Evolutionary conservation across 2,888 invertebrate species (phyloP), one percentile per base, ranked within the genome.

Genomic region (Brassicogethes aeneus): DNA sequence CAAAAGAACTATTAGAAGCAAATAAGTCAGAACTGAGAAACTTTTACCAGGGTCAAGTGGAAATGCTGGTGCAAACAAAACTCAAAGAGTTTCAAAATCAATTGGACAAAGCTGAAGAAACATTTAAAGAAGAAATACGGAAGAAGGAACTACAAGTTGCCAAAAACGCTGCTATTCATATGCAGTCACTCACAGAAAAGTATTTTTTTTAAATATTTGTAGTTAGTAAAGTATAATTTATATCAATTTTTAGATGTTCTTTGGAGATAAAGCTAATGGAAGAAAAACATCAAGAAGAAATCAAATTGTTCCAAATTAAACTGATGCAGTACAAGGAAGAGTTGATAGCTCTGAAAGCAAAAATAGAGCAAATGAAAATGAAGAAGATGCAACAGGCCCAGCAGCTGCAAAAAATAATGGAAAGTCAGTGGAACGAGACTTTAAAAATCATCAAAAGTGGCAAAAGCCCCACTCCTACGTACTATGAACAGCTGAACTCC

Each of bases 1-100:
- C 71, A 1, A 70, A 70, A 33, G 73, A 74, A 29, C 73, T 77
- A 34, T 59, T 77, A 34, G 82, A 83, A 42, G 66, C 74, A 1
- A 80, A 80, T 48, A 81, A 82, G 57, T 65, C 71, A 8, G 82
- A 86, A 44, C 65, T 88, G 12, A 80, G 83, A 52, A 72, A 75
- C 29, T 81, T 84, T 59, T 89, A 88, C 58, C 89, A 89, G 65
- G 79, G 80, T 49, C 88, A 89, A 66, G 71, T 89, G 8, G 88
- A 89, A 54, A 75, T 79, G 36, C 82, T 87, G 0, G 87, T 89
- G 13, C 70, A 80, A 42, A 75, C 75, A 40, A 89, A 89, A 59
- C 69, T 88, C 42, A 77, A 77, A 52, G 87, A 89, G 65, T 89
- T 88, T 54, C 82, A 83, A 61, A 68, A 68, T 1, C 86, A 89